Percentiles rank a stretch among this genome's conserved stretches.
phyloP scores from a whole-genome alignment of 2,113 vertebrate species.

The mouse (Mus musculus) region DNA sequence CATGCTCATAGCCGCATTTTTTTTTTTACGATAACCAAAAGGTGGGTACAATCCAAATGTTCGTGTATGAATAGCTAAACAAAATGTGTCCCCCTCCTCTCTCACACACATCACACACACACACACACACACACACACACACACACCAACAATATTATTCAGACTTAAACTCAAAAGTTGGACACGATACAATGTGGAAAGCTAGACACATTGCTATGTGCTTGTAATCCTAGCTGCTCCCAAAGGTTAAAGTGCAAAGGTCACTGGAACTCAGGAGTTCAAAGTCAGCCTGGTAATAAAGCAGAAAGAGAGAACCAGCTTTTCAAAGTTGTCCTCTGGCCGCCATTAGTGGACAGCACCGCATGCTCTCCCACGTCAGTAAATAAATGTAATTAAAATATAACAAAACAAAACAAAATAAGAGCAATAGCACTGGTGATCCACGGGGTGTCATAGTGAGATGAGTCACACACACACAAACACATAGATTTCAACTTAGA shows the following conservation, averaged over 20 bases:
- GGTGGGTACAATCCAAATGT: background rate
- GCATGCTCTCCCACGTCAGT: background rate
- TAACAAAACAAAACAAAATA: background rate
- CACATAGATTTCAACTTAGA: background rate
- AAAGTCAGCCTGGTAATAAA: background rate
- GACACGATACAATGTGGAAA: background rate
- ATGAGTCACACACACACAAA: background rate
- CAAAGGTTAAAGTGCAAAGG: background rate
- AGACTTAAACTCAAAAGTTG: background rate
- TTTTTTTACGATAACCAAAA: background rate
- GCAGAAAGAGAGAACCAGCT: background rate
- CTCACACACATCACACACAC: background rate
- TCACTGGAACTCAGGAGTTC: background rate
- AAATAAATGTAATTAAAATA: background rate
- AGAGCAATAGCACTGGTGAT: background rate
- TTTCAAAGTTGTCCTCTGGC: background rate
- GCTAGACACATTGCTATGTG: background rate
- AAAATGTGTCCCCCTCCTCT: background rate
- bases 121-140: background rate
- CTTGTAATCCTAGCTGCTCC: background rate
- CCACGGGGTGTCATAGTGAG: background rate
- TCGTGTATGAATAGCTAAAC: background rate
- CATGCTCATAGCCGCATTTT: background rate
- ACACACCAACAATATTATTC: background rate
- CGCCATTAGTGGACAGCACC: background rate